These are phyloP conservation scores for Cyaniris semiargus DNA, from an alignment of 2,888 invertebrate species.

Conservation along the genomic window DNA sequence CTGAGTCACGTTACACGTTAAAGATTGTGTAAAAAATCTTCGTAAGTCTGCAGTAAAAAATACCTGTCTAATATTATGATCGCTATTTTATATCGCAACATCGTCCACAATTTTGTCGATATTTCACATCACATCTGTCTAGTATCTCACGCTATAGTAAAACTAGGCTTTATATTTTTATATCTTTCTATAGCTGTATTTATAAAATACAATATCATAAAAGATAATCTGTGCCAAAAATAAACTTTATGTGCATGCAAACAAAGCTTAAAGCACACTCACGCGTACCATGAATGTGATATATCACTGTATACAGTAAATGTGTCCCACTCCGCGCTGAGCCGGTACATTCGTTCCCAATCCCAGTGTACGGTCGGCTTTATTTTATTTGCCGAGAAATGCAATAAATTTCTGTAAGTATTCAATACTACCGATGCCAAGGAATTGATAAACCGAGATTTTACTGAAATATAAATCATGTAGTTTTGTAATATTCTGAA, in stretches of 20 bases:
- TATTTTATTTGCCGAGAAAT: constrained; percentile 30
- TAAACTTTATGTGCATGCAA: background rate
- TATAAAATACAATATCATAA: background rate
- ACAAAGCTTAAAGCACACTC: constrained; percentile 3
- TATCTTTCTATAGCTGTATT: no score
- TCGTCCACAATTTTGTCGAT: no score
- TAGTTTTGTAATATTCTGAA: background rate
- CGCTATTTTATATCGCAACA: no score
- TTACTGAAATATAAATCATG: background rate
- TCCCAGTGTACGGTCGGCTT: constrained; percentile 16
- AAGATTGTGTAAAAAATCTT: no score
- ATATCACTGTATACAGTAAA: constrained; percentile 15
- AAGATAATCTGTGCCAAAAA: background rate
- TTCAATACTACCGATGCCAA: constrained; percentile 11
- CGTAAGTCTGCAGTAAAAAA: no score
- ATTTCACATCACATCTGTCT: no score
- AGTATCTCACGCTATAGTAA: no score
- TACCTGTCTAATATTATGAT: no score
- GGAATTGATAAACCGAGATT: background rate
- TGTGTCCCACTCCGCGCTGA: constrained; percentile 20
- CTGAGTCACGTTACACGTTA: no score
- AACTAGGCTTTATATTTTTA: no score
- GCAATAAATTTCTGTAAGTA: constrained; percentile 22
- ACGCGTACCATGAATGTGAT: constrained; percentile 17
- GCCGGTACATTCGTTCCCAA: background rate